Evolutionary conservation across 2,797 vertebrate genomes (phyloP).

Genomic region (Cyprinodon diabolis): DNA sequence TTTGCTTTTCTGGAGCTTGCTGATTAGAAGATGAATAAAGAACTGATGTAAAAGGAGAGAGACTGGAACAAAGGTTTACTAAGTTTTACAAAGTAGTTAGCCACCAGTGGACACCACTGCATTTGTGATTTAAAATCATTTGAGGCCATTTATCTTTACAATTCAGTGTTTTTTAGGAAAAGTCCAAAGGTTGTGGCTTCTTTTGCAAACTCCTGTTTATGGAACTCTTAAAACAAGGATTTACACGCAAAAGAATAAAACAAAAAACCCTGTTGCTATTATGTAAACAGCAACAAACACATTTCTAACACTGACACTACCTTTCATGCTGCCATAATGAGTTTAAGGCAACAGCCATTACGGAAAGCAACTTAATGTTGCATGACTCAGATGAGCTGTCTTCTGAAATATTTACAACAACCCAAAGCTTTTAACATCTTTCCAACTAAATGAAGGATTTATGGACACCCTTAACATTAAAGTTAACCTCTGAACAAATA

Average conservation of each 20-base stretch:
- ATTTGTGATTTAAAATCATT: background rate
- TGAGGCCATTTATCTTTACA: background rate
- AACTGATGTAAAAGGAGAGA: background rate
- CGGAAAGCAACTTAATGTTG: constrained; percentile 68
- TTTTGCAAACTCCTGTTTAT: background rate
- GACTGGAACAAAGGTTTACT: background rate
- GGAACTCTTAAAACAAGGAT: constrained; percentile 29
- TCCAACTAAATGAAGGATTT: constrained; percentile 45
- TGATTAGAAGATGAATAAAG: background rate
- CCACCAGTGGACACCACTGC: background rate
- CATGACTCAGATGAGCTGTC: constrained; percentile 72
- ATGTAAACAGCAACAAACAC: constrained; percentile 60
- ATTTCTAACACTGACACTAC: constrained; percentile 65
- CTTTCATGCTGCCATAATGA: constrained; percentile 75
- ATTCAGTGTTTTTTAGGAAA: background rate
- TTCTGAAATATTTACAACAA: constrained; percentile 70
- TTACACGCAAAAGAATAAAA: constrained; percentile 4
- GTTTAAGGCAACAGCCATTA: constrained; percentile 72
- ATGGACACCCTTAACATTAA: constrained; percentile 38
- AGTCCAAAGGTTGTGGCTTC: background rate
- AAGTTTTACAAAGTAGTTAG: background rate
- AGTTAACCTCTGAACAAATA: constrained; percentile 49
- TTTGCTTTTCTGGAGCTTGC: background rate
- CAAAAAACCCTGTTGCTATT: constrained; percentile 50
- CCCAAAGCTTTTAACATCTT: constrained; percentile 52